Evolutionary conservation across 2,797 vertebrate species (phyloP).

Genomic region (Knipowitschia caucasica): DNA sequence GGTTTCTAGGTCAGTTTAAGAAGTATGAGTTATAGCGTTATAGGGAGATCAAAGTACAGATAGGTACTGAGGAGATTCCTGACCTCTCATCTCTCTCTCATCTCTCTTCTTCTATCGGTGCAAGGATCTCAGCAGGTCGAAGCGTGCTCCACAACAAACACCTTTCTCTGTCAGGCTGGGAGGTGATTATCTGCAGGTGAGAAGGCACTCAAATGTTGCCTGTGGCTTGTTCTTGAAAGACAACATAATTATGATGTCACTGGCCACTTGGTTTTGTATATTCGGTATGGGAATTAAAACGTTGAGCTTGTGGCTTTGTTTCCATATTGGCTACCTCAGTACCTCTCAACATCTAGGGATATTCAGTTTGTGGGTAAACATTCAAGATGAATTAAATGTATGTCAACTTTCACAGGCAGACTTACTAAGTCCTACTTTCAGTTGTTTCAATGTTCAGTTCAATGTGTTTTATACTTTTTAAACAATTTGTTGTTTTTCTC

Average conservation of each 20-base stretch:
- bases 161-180: conserved; percentile 30
- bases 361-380: too few species aligned
- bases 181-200: conserved; percentile 8
- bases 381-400: too few species aligned
- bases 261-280: too few species aligned
- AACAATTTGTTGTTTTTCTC: too few species aligned
- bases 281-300: too few species aligned
- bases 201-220: conserved; percentile 7
- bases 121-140: conserved; percentile 24
- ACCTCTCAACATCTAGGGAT: too few species aligned
- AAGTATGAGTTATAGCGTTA: conserved; percentile 6
- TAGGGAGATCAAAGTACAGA: conserved; percentile 40
- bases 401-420: too few species aligned
- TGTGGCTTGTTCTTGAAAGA: conserved; percentile 17
- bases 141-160: conserved; percentile 21
- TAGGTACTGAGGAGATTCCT: conserved; percentile 50
- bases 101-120: conserved; percentile 36
- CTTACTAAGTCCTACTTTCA: too few species aligned
- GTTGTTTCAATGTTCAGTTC: too few species aligned
- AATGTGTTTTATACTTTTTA: too few species aligned
- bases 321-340: too few species aligned
- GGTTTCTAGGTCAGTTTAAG: background rate
- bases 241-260: background rate
- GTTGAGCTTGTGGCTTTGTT: too few species aligned
- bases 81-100: conserved; percentile 61